Percentiles rank a stretch among this genome's conserved stretches.
Evolutionary conservation across 1,140 invertebrate species (phyloP).

Genomic region (Sinonovacula constricta): DNA sequence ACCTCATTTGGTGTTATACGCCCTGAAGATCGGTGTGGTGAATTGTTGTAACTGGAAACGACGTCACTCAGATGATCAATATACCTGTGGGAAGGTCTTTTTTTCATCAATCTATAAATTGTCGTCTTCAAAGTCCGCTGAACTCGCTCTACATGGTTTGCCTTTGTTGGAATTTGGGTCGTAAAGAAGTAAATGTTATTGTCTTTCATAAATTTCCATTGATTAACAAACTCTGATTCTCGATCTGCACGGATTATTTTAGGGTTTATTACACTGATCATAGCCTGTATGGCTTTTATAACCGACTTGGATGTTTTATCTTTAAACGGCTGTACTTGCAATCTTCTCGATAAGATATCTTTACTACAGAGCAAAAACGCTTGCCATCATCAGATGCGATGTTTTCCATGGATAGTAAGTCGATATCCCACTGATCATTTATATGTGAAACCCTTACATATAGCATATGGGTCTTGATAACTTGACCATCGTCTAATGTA

Average conservation of each 20-base stretch:
- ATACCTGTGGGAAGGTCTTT: no score
- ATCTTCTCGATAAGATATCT: conserved; percentile 24
- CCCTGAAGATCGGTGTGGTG: no score
- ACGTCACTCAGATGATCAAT: no score
- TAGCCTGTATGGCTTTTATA: conserved; percentile 26
- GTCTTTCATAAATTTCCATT: conserved; percentile 1
- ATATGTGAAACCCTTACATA: conserved; percentile 1
- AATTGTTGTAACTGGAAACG: no score
- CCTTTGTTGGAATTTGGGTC: conserved; percentile 41
- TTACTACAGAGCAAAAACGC: conserved; percentile 33
- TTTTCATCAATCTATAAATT: conserved; percentile 16
- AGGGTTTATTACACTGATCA: background rate
- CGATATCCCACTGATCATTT: conserved; percentile 29
- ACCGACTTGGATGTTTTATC: conserved; percentile 44
- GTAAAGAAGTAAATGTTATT: conserved; percentile 28
- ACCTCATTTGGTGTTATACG: no score
- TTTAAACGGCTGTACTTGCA: conserved; percentile 41
- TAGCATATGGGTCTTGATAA: conserved; percentile 22
- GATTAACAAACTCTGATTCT: conserved; percentile 33
- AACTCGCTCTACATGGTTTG: conserved; percentile 29
- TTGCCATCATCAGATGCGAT: conserved; percentile 21
- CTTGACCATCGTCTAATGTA: conserved; percentile 10
- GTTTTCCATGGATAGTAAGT: conserved; percentile 27
- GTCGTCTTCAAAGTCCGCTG: conserved; percentile 40
- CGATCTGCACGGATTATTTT: conserved; percentile 25